These are phyloP conservation scores for Eurytoma californica DNA, from an alignment of 2,888 invertebrate genomes.

Conservation along the genomic window DNA sequence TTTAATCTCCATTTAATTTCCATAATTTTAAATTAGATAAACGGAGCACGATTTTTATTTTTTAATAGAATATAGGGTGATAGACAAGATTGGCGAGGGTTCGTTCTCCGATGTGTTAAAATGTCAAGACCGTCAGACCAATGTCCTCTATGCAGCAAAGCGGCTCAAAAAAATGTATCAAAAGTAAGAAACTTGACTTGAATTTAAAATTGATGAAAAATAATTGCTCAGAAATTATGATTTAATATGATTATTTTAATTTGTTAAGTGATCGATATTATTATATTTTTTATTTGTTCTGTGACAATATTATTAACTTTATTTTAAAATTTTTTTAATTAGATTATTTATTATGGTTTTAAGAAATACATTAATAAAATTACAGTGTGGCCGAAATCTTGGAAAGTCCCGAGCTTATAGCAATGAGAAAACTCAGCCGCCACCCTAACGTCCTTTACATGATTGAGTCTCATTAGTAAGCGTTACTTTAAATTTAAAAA, in stretches of 20 bases:
- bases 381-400: slow-evolving; percentile 75
- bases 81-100: slow-evolving; percentile 83
- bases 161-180: slow-evolving; percentile 79
- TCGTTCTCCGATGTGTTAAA: slow-evolving; percentile 83
- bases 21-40: not conserved
- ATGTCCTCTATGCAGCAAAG: slow-evolving; percentile 80
- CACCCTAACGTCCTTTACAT: slow-evolving; percentile 81
- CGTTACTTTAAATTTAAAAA: slow-evolving; percentile 55
- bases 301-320: no score
- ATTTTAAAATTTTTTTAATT: no score
- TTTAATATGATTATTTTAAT: not conserved
- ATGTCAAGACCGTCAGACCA: slow-evolving; percentile 79
- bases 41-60: slow-evolving; percentile 9
- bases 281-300: no score
- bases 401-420: slow-evolving; percentile 79
- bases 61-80: slow-evolving; percentile 78
- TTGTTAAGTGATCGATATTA: no score
- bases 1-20: not conserved
- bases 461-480: slow-evolving; percentile 81
- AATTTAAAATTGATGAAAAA: not conserved
- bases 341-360: not conserved
- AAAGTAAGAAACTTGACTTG: slow-evolving; percentile 72
- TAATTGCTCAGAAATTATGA: not conserved
- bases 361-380: slow-evolving; percentile 56
- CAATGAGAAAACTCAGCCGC: slow-evolving; percentile 78